phyloP scores from a whole-genome alignment of 2,797 vertebrate species.

The Cyclura pinguis region DNA sequence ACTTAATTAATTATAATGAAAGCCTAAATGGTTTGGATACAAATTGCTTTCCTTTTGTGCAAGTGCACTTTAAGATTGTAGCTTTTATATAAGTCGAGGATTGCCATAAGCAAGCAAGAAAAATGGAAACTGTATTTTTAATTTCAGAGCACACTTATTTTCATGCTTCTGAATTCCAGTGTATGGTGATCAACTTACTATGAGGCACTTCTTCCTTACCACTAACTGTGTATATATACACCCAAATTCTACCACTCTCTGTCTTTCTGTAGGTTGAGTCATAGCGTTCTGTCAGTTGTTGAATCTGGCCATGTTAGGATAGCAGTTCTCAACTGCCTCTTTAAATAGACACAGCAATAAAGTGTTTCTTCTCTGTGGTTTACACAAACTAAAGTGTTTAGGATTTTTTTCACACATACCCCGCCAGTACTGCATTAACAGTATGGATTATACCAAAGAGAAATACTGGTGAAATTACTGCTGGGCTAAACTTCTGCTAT shows the following conservation, averaged over 20 bases:
- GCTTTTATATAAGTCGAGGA: not conserved
- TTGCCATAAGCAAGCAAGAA: not conserved
- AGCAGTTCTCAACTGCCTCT: not conserved
- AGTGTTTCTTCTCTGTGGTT: not conserved
- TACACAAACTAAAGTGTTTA: too few species aligned
- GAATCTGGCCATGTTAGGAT: not conserved
- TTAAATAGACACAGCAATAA: not conserved
- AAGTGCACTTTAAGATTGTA: not conserved
- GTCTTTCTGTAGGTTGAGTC: too few species aligned
- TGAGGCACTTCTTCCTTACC: not conserved
- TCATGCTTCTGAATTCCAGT: not conserved
- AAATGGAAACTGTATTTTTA: not conserved
- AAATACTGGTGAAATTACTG: not conserved
- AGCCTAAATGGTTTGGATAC: not conserved
- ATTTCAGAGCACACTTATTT: not conserved
- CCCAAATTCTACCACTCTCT: not conserved
- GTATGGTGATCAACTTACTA: not conserved
- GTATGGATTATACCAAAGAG: not conserved
- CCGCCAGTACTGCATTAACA: not conserved
- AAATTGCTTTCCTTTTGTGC: not conserved
- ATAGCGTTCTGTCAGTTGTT: not conserved
- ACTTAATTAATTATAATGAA: not conserved
- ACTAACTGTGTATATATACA: too few species aligned
- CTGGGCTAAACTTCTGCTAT: not conserved
- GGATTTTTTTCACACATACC: too few species aligned